Percentiles rank a stretch among this genome's conserved stretches.
phyloP scores from a whole-genome alignment of 2,888 invertebrate genomes.

The Euplexia lucipara region DNA sequence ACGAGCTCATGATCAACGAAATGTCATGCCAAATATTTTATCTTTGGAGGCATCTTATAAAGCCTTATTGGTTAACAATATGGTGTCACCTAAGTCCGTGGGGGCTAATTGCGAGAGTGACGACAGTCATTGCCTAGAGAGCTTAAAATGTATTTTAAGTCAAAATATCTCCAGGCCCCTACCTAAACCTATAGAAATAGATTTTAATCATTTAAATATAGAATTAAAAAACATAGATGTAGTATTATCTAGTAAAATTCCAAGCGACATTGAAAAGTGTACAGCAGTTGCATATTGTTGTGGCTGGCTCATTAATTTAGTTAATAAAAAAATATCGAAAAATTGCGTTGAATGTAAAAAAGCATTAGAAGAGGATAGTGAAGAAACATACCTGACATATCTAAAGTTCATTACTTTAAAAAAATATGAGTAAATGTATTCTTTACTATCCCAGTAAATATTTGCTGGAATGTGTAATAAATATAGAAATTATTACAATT shows the following conservation, averaged over 20 bases:
- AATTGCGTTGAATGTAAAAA: neutral
- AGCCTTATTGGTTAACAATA: too few relatives aligned
- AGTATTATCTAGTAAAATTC: neutral
- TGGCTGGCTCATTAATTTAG: too few relatives aligned
- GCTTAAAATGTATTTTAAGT: too few relatives aligned
- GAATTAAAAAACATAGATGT: neutral
- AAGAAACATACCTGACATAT: conserved; percentile 19
- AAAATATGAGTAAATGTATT: conserved; percentile 26
- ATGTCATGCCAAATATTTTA: conserved; percentile 12
- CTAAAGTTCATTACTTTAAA: too few relatives aligned
- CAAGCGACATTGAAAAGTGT: conserved; percentile 1
- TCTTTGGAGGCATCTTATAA: too few relatives aligned
- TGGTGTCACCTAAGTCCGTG: too few relatives aligned
- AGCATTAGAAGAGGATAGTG: conserved; percentile 7
- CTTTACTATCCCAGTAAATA: conserved; percentile 26
- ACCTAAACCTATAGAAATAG: conserved; percentile 7
- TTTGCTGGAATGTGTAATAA: conserved; percentile 1
- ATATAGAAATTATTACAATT: neutral
- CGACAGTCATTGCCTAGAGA: too few relatives aligned
- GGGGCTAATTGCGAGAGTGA: too few relatives aligned
- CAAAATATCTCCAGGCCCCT: conserved; percentile 13
- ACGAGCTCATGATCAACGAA: conserved; percentile 20
- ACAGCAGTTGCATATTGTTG: neutral
- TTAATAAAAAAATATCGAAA: neutral
- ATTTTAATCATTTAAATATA: conserved; percentile 7